Evolutionary conservation across 2,888 invertebrate genomes (phyloP).

Genomic region (Xestoiulus laeticollis): DNA sequence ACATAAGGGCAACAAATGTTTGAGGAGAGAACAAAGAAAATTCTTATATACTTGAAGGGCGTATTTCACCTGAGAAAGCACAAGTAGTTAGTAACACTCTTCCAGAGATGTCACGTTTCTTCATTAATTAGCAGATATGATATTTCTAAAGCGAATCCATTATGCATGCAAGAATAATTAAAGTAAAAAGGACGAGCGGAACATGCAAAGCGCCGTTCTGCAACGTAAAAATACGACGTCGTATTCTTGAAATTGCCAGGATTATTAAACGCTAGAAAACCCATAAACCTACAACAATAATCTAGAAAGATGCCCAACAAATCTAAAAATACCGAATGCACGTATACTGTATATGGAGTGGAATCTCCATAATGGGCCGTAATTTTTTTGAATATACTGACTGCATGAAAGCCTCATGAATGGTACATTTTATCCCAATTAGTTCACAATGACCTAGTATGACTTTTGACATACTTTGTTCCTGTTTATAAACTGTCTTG

Average conservation of each 20-base stretch:
- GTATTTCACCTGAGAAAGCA: neutral
- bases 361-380: too few relatives aligned
- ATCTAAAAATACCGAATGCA: neutral
- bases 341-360: too few relatives aligned
- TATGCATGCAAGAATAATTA: neutral
- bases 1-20: neutral
- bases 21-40: neutral
- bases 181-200: conserved; percentile 3
- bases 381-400: too few relatives aligned
- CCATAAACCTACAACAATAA: neutral
- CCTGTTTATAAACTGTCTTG: too few relatives aligned
- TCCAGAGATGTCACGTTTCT: neutral
- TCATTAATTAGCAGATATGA: conserved; percentile 15
- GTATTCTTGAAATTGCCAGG: neutral
- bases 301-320: neutral
- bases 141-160: conserved; percentile 8
- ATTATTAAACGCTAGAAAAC: neutral
- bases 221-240: neutral
- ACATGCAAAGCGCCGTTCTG: neutral
- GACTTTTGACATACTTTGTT: too few relatives aligned
- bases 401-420: too few relatives aligned
- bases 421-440: too few relatives aligned
- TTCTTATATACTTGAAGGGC: neutral
- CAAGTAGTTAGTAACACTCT: neutral
- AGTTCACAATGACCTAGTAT: too few relatives aligned